These are phyloP conservation scores for Lasioglossum zephyrum DNA, from an alignment of 2,888 invertebrate genomes.

Conservation along the genomic window DNA sequence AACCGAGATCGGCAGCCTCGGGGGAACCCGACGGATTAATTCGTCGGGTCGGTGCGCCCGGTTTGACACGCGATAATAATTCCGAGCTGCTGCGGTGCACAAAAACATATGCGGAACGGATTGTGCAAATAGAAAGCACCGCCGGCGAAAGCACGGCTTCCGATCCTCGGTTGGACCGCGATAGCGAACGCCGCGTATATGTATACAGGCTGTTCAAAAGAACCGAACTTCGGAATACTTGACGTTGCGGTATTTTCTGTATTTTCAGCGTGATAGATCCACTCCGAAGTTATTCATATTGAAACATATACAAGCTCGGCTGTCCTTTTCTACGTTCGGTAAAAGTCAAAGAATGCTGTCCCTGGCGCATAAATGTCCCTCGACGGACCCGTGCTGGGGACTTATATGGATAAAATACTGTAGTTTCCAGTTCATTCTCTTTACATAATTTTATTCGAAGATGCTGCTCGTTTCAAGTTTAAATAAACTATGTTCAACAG, in stretches of 20 bases:
- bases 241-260: background rate
- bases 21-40: conserved; percentile 7
- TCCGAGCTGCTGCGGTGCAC: background rate
- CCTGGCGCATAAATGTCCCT: too few species aligned
- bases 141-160: background rate
- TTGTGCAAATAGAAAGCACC: conserved; percentile 2
- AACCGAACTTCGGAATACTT: background rate
- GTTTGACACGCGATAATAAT: conserved; percentile 14
- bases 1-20: background rate
- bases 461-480: background rate
- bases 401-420: too few species aligned
- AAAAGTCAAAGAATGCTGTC: too few species aligned
- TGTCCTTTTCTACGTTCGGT: too few species aligned
- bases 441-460: background rate
- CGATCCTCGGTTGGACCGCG: conserved; percentile 4
- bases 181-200: background rate
- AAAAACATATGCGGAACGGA: background rate
- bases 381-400: too few species aligned
- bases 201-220: background rate
- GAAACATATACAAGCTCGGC: background rate
- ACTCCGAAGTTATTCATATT: background rate
- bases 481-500: background rate
- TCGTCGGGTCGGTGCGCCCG: background rate
- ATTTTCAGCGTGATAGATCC: background rate
- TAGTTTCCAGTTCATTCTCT: too few species aligned